A percentile compares a stretch with the other conserved stretches of the same genome.
These are phyloP conservation scores for Heliconius eleuchia DNA, from an alignment of 1,140 invertebrate species.

Conservation along the genomic window DNA sequence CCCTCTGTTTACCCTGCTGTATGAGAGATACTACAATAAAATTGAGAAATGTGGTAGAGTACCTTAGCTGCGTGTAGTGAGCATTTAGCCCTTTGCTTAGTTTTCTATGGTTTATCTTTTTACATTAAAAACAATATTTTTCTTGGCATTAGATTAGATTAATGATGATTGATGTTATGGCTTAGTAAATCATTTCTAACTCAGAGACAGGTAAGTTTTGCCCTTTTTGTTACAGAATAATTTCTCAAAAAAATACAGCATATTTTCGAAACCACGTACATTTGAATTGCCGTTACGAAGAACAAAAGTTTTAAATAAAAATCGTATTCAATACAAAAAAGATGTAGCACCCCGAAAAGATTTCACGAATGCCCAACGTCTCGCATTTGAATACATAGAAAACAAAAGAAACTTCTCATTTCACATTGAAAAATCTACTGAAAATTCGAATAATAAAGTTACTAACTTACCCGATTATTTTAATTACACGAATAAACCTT, in stretches of 20 bases:
- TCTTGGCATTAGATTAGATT: no score
- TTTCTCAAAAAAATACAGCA: slow-evolving; percentile 39
- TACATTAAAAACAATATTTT: no score
- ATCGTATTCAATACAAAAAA: slow-evolving; percentile 41
- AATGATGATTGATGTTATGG: no score
- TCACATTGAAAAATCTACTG: slow-evolving; percentile 7
- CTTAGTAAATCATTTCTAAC: neutral
- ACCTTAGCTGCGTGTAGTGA: no score
- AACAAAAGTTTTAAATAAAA: slow-evolving; percentile 14
- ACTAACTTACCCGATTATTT: neutral
- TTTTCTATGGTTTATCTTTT: no score
- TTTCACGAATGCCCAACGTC: slow-evolving; percentile 48
- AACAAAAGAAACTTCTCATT: slow-evolving; percentile 35
- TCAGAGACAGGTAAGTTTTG: neutral
- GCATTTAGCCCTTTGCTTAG: no score
- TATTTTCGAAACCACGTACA: slow-evolving; percentile 50
- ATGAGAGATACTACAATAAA: no score
- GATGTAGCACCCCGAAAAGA: slow-evolving; percentile 59
- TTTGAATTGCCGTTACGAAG: slow-evolving; percentile 45
- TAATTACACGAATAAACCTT: neutral
- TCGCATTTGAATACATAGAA: slow-evolving; percentile 52
- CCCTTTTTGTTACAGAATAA: neutral
- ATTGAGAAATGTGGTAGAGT: no score
- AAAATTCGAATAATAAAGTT: neutral
- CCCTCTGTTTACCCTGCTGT: no score